Evolutionary conservation across 2,113 vertebrate species (phyloP).

Genomic region (Garra rufa): DNA sequence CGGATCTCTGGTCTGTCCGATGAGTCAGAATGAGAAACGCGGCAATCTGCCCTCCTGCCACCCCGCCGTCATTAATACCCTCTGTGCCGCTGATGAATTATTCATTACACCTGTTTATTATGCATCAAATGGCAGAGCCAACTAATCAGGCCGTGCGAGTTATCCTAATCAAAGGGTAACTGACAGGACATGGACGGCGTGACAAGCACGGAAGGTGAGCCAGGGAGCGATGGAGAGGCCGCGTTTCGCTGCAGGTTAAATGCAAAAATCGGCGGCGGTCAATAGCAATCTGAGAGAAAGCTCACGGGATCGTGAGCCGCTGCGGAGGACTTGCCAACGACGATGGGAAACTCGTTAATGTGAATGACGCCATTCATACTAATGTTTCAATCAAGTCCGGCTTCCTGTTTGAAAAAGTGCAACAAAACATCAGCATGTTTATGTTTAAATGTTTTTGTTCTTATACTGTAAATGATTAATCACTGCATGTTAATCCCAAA

Average conservation of each 20-base stretch:
- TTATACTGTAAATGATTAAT: too few relatives aligned
- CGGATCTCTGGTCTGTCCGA: too few relatives aligned
- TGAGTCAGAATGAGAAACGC: neutral
- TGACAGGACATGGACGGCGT: constrained; percentile 49
- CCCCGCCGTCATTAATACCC: constrained; percentile 52
- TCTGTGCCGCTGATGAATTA: constrained; percentile 52
- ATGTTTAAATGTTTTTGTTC: too few relatives aligned
- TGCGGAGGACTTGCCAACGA: neutral
- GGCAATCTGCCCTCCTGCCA: constrained; percentile 41
- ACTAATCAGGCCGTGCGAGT: constrained; percentile 54
- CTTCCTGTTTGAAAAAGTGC: neutral
- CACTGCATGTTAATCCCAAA: too few relatives aligned
- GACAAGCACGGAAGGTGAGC: constrained; percentile 36
- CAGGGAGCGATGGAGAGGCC: constrained; percentile 1
- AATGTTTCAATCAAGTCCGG: neutral
- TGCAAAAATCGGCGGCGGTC: neutral
- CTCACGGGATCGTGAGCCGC: neutral
- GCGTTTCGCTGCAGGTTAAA: constrained; percentile 11
- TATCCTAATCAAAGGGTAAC: constrained; percentile 57
- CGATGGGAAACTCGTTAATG: neutral
- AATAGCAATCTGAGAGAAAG: constrained; percentile 19
- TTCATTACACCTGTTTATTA: constrained; percentile 57
- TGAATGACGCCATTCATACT: neutral
- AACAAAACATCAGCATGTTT: neutral
- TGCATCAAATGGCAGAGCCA: constrained; percentile 45